Percentiles rank a stretch among this genome's conserved stretches.
phyloP scores from a whole-genome alignment of 2,113 vertebrate genomes.

The Fregata magnificens region DNA sequence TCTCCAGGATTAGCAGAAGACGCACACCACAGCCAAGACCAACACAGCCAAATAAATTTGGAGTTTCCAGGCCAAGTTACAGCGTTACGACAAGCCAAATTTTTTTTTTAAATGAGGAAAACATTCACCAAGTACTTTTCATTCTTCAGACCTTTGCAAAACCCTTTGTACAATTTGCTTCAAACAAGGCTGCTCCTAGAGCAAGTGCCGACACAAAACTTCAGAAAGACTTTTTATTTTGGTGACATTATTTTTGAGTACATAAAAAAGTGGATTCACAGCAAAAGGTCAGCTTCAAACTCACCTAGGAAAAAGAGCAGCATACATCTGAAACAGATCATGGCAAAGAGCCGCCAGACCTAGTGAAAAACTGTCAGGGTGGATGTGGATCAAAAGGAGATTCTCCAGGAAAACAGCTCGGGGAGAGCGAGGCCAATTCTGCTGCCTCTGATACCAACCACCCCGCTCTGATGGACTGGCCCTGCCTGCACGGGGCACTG shows the following conservation, averaged over 20 bases:
- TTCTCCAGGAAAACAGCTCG: not conserved
- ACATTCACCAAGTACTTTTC: not conserved
- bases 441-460: not conserved
- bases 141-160: not conserved
- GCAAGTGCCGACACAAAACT: not conserved
- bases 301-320: not conserved
- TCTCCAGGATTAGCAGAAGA: constrained; percentile 34
- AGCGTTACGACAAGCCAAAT: not conserved
- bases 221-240: not conserved
- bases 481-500: fast-evolving
- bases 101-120: not conserved
- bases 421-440: not conserved
- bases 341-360: not conserved
- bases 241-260: not conserved
- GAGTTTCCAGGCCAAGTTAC: constrained; percentile 21
- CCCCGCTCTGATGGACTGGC: not conserved
- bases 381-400: not conserved
- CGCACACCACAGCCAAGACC: not conserved
- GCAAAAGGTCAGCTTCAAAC: not conserved
- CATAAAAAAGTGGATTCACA: not conserved
- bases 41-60: constrained; percentile 2
- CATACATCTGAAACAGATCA: not conserved
- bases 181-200: not conserved
- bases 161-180: not conserved
- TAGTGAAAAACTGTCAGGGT: not conserved